Evolutionary conservation across 2,888 invertebrate species (phyloP).

Genomic region (Drosophila eohydei): DNA sequence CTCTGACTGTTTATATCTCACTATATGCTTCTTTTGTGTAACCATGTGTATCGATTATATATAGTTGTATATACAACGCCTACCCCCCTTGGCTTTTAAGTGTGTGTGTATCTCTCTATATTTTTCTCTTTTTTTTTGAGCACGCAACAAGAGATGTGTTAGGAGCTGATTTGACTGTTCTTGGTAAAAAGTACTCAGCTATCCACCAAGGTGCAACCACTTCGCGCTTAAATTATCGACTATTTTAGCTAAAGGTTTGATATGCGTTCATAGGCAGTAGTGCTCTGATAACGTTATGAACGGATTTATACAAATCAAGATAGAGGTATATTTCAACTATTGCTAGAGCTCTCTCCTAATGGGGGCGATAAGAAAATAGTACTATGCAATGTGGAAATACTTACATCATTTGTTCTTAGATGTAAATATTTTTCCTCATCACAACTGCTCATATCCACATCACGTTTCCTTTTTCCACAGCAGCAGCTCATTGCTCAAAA

Average conservation of each 20-base stretch:
- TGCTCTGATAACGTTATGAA: conserved; percentile 23
- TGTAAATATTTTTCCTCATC: conserved; percentile 31
- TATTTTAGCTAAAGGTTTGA: conserved; percentile 20
- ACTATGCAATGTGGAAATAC: conserved; percentile 6
- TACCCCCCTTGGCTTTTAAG: background rate
- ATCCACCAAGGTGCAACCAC: conserved; percentile 23
- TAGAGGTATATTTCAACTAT: background rate
- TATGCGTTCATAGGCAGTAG: background rate
- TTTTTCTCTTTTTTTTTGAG: background rate
- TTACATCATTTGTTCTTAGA: conserved; percentile 45
- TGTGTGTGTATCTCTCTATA: conserved; percentile 2
- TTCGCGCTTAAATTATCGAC: conserved; percentile 37
- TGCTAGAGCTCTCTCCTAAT: background rate
- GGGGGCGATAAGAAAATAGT: background rate
- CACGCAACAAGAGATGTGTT: background rate
- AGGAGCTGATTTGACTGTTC: background rate
- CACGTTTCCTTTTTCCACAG: conserved; percentile 51
- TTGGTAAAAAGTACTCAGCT: conserved; percentile 1
- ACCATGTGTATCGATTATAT: conserved; percentile 4
- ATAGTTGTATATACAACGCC: background rate
- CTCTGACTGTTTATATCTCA: conserved; percentile 1
- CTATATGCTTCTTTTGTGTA: background rate
- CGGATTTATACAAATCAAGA: conserved; percentile 3
- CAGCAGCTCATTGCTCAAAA: conserved; percentile 50
- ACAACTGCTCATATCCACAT: conserved; percentile 10